phyloP scores from a whole-genome alignment of 2,113 vertebrate genomes.

The Festucalex cinctus region DNA sequence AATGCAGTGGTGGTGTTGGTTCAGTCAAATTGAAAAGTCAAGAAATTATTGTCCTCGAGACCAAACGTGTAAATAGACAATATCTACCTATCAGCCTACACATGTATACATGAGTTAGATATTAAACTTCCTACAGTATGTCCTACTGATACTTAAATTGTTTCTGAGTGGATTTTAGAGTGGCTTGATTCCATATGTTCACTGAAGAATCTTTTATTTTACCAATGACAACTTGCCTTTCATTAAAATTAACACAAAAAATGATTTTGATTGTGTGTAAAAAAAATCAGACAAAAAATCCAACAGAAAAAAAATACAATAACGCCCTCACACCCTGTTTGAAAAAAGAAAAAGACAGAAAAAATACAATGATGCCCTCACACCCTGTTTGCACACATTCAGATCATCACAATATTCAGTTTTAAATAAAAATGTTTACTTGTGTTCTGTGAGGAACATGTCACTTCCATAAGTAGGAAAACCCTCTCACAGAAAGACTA shows the following conservation, averaged over 20 bases:
- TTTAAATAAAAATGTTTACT: slow-evolving; percentile 36
- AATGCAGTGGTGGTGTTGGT: slow-evolving; percentile 52
- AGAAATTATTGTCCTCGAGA: slow-evolving; percentile 24
- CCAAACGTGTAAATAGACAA: slow-evolving; percentile 61
- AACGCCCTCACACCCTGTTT: slow-evolving; percentile 13
- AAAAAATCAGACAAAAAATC: slow-evolving; percentile 28
- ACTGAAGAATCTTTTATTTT: slow-evolving; percentile 16
- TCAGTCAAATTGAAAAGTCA: slow-evolving; percentile 46
- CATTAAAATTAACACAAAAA: slow-evolving; percentile 21
- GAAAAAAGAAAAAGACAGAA: slow-evolving; percentile 24
- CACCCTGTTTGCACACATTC: background rate
- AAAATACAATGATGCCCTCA: slow-evolving; percentile 25
- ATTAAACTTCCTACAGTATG: slow-evolving; percentile 4
- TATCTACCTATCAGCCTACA: slow-evolving; percentile 41
- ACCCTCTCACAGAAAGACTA: slow-evolving; percentile 63
- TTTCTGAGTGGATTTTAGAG: slow-evolving; percentile 10
- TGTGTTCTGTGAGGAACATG: slow-evolving; percentile 41
- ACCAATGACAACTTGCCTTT: slow-evolving; percentile 5
- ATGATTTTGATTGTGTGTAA: slow-evolving; percentile 12
- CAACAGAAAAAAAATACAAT: slow-evolving; percentile 17
- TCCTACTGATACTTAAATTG: slow-evolving; percentile 9
- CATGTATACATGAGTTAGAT: slow-evolving; percentile 25
- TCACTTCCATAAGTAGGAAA: slow-evolving; percentile 57
- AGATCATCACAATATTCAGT: slow-evolving; percentile 5
- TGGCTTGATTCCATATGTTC: slow-evolving; percentile 22